Evolutionary conservation across 2,797 vertebrate genomes (phyloP).

Genomic region (Aphelocoma californica): DNA sequence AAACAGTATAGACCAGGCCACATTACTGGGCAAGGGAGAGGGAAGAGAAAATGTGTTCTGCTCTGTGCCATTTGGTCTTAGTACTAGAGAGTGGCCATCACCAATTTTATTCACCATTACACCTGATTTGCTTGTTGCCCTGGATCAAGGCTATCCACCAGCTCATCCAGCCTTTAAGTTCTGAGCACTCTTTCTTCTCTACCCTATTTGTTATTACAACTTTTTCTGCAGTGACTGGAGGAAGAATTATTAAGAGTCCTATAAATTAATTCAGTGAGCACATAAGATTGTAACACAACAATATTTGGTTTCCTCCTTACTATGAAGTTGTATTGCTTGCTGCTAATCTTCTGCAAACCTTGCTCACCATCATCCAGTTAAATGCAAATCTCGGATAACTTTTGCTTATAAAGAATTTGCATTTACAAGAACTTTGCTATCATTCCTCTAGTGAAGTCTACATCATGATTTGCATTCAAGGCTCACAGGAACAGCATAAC

Average conservation of each 20-base stretch:
- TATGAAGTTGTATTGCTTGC: neutral
- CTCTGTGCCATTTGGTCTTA: neutral
- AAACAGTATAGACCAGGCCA: neutral
- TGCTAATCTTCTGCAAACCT: neutral
- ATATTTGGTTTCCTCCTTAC: neutral
- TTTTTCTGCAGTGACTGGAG: neutral
- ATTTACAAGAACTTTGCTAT: constrained; percentile 19
- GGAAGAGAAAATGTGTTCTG: neutral
- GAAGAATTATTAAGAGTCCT: neutral
- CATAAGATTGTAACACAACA: neutral
- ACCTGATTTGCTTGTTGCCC: neutral
- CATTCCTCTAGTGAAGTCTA: neutral
- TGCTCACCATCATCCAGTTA: neutral
- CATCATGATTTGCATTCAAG: constrained; percentile 18
- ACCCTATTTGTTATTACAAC: neutral
- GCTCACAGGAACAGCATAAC: neutral
- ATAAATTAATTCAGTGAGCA: neutral
- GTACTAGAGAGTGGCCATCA: neutral
- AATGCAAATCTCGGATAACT: neutral
- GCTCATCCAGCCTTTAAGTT: neutral
- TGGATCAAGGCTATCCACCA: neutral
- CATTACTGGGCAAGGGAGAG: neutral
- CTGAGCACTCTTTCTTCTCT: neutral
- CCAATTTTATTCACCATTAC: neutral
- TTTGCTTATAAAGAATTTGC: constrained; percentile 21